Evolutionary conservation across 2,888 invertebrate genomes (phyloP).

Genomic region (Cephus sareptanus): DNA sequence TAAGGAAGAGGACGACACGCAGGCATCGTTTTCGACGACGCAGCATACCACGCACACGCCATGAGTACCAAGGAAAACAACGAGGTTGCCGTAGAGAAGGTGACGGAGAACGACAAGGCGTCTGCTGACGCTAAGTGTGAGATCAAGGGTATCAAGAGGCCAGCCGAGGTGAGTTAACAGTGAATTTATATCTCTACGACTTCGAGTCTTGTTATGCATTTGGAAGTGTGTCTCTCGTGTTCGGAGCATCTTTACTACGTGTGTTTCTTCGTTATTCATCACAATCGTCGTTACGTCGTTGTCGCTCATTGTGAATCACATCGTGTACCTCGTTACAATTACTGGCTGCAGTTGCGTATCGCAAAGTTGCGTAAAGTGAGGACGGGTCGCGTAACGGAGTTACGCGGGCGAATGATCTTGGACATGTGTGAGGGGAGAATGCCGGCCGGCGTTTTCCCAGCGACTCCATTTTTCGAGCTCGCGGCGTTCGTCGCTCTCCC

Average conservation of each 20-base stretch:
- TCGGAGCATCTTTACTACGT: background rate
- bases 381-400: conserved; percentile 38
- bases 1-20: conserved; percentile 18
- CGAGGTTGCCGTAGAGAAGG: conserved; percentile 88
- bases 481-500: conserved; percentile 60
- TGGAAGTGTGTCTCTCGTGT: background rate
- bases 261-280: background rate
- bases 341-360: background rate
- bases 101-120: conserved; percentile 81
- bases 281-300: background rate
- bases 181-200: background rate
- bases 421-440: conserved; percentile 62
- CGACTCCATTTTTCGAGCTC: conserved; percentile 61
- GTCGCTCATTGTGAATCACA: background rate
- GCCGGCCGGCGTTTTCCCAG: conserved; percentile 65
- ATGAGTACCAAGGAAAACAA: conserved; percentile 89
- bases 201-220: background rate
- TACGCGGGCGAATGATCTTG: conserved; percentile 21
- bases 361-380: conserved; percentile 12
- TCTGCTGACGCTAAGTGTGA: conserved; percentile 81
- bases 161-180: conserved; percentile 81
- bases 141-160: conserved; percentile 87
- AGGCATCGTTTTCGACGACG: conserved; percentile 31
- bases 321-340: background rate
- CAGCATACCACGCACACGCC: conserved; percentile 63